A percentile compares a stretch with the other conserved stretches of the same genome.
phyloP scores from a whole-genome alignment of 2,797 vertebrate genomes.

The Liasis olivaceus region DNA sequence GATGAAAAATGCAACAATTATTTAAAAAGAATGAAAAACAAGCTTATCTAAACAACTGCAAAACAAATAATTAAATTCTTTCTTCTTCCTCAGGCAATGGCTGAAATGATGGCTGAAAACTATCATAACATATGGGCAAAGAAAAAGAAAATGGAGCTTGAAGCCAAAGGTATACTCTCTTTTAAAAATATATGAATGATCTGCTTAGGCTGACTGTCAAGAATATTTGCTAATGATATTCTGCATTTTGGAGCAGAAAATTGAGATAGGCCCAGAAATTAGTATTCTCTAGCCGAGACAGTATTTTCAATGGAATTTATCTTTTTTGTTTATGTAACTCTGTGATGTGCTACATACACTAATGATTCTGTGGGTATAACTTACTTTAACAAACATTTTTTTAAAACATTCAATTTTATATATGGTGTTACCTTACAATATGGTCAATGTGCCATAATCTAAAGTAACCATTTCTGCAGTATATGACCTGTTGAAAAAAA shows the following conservation, averaged over 20 bases:
- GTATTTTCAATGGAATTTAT: not conserved
- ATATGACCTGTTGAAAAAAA: not conserved
- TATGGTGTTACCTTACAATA: not conserved
- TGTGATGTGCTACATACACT: not conserved
- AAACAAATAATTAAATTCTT: not conserved
- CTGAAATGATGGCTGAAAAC: conserved; percentile 95
- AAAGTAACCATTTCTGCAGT: not conserved
- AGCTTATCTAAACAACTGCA: not conserved
- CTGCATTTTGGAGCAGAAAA: not conserved
- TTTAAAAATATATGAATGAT: not conserved
- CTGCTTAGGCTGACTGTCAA: not conserved
- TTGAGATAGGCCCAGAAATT: not conserved
- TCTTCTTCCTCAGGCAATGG: conserved; percentile 84
- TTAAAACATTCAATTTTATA: not conserved
- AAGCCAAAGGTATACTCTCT: conserved; percentile 87
- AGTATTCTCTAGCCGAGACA: not conserved
- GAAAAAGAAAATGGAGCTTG: conserved; percentile 92
- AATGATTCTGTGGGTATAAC: not conserved
- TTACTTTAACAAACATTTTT: not conserved
- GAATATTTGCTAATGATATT: not conserved
- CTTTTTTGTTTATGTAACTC: not conserved
- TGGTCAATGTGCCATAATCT: not conserved
- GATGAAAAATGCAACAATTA: not conserved
- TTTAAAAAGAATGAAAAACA: not conserved
- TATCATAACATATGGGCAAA: conserved; percentile 97